These are phyloP conservation scores for Pachypeltis micranthus DNA, from an alignment of 1,140 invertebrate genomes.

Conservation along the genomic window DNA sequence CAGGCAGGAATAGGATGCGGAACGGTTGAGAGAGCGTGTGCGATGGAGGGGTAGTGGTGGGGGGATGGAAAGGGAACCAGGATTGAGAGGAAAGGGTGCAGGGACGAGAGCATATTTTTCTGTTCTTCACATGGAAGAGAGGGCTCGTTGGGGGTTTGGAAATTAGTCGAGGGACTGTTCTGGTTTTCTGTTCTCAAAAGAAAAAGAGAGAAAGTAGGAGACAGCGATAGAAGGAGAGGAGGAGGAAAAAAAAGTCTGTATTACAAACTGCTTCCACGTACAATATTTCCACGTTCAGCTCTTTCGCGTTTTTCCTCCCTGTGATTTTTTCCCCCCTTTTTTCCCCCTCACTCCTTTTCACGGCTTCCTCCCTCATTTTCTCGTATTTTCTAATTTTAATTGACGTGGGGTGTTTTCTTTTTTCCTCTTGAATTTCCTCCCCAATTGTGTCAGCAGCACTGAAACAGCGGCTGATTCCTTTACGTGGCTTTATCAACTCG, in stretches of 20 bases:
- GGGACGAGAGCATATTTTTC: background rate
- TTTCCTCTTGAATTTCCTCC: no score
- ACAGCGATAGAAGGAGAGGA: no score
- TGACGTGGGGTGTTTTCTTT: no score
- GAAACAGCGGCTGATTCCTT: no score
- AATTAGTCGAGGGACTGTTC: slow-evolving; percentile 1
- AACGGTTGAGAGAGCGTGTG: no score
- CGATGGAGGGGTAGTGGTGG: no score
- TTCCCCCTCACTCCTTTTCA: background rate
- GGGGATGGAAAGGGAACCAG: no score
- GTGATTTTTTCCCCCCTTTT: background rate
- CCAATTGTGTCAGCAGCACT: no score
- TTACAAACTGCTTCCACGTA: slow-evolving; percentile 1
- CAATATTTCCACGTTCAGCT: background rate
- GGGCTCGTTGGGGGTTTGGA: slow-evolving; percentile 1
- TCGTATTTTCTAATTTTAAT: slow-evolving; percentile 1
- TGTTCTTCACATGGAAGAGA: background rate
- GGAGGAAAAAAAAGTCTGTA: background rate
- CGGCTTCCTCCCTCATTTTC: background rate
- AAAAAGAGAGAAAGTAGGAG: background rate
- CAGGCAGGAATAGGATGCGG: no score
- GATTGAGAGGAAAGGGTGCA: no score
- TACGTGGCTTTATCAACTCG: no score
- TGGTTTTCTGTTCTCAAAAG: background rate
- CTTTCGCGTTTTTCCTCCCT: background rate